phyloP scores from a whole-genome alignment of 2,888 invertebrate genomes.

The Erannis defoliaria region DNA sequence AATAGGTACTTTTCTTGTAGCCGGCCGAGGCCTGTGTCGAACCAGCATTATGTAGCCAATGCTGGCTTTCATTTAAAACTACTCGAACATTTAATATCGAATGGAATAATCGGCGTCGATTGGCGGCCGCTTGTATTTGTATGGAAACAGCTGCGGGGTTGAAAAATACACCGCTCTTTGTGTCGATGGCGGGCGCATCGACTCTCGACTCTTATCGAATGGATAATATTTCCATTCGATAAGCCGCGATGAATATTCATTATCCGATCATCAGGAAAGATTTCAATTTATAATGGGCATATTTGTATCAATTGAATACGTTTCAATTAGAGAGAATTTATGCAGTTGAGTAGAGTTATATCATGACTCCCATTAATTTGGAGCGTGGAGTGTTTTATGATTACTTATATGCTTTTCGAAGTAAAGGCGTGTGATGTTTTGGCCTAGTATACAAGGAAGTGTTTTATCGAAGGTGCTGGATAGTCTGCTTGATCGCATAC shows the following conservation, averaged over 20 bases:
- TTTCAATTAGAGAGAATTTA: background rate
- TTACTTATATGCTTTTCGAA: too few relatives aligned
- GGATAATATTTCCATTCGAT: constrained; percentile 17
- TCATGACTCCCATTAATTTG: too few relatives aligned
- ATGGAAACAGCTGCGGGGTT: constrained; percentile 4
- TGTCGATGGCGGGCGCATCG: constrained; percentile 19
- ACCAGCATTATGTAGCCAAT: too few relatives aligned
- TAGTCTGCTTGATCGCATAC: too few relatives aligned
- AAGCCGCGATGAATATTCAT: constrained; percentile 36
- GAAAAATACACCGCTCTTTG: constrained; percentile 10
- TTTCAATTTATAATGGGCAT: constrained; percentile 14
- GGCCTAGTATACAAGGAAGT: too few relatives aligned
- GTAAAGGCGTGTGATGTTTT: too few relatives aligned
- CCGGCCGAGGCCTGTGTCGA: too few relatives aligned
- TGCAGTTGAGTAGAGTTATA: background rate
- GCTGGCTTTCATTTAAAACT: background rate
- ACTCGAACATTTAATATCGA: background rate
- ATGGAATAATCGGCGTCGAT: constrained; percentile 10
- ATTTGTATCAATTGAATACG: background rate
- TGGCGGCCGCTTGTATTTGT: background rate
- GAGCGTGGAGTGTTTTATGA: too few relatives aligned
- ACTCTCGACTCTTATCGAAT: constrained; percentile 10
- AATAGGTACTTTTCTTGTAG: too few relatives aligned
- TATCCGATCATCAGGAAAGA: constrained; percentile 31
- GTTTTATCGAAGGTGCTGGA: too few relatives aligned